Evolutionary conservation across 2,888 invertebrate species (phyloP).

Genomic region (Liposcelis brunnea): DNA sequence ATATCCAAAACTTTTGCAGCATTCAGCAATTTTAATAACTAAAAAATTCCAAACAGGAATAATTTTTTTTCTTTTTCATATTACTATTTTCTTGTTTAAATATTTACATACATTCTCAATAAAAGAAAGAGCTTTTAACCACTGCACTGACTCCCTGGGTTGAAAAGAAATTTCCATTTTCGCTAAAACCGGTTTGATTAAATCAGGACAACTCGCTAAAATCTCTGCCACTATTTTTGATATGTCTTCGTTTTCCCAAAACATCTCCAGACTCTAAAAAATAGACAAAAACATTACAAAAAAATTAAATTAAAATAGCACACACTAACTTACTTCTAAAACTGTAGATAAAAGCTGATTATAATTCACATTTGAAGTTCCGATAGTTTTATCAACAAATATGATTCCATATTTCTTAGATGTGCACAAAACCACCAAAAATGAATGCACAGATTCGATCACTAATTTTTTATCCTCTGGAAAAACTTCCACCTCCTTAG

Average conservation of each 20-base stretch:
- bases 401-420: slow-evolving; percentile 59
- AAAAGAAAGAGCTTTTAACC: background rate
- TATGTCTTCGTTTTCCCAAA: slow-evolving; percentile 14
- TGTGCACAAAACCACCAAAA: slow-evolving; percentile 51
- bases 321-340: slow-evolving; percentile 11
- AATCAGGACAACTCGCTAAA: slow-evolving; percentile 18
- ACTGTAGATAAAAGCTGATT: slow-evolving; percentile 13
- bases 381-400: slow-evolving; percentile 49
- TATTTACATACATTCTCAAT: no score
- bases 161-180: slow-evolving; percentile 42
- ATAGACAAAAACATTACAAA: slow-evolving; percentile 3
- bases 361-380: slow-evolving; percentile 10
- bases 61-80: no score
- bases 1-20: no score
- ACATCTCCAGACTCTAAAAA: slow-evolving; percentile 14
- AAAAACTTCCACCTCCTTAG: slow-evolving; percentile 5
- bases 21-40: no score
- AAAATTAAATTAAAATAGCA: background rate
- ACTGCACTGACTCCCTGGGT: slow-evolving; percentile 26
- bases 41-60: no score
- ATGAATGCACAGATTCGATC: slow-evolving; percentile 34
- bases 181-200: slow-evolving; percentile 42
- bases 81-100: no score
- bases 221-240: slow-evolving; percentile 13
- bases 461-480: slow-evolving; percentile 9